A percentile compares a stretch with the other conserved stretches of the same genome.
phyloP scores from a whole-genome alignment of 2,888 invertebrate genomes.

The Acholoe squamosa region DNA sequence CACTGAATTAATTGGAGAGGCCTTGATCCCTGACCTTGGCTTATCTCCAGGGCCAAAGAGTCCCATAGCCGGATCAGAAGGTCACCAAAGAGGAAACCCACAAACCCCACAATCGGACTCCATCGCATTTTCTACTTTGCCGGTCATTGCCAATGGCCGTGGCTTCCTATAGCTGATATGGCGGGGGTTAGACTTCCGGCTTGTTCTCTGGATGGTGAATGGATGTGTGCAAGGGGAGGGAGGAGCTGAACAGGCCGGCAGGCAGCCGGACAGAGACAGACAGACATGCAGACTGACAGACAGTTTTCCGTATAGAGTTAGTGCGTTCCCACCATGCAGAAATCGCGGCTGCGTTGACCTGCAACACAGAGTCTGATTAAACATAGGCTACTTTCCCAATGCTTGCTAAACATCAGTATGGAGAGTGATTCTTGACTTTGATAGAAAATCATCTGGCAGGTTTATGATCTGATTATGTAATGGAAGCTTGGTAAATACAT shows the following conservation, averaged over 20 bases:
- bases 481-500: too few species aligned
- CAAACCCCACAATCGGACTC: background rate
- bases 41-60: slow-evolving; percentile 45
- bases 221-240: background rate
- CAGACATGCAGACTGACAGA: background rate
- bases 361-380: too few species aligned
- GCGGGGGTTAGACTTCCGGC: background rate
- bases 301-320: too few species aligned
- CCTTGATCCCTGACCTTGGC: slow-evolving; percentile 52
- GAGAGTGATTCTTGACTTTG: too few species aligned
- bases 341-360: too few species aligned
- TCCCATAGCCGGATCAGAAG: background rate
- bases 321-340: too few species aligned
- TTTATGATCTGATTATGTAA: too few species aligned
- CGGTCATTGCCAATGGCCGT: slow-evolving; percentile 18
- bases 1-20: slow-evolving; percentile 46
- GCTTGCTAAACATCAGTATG: too few species aligned
- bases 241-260: background rate
- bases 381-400: too few species aligned
- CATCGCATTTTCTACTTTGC: slow-evolving; percentile 61
- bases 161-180: slow-evolving; percentile 16
- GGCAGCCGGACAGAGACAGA: background rate
- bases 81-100: background rate
- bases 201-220: background rate
- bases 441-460: too few species aligned